Conservation (phyloP, 2,888 invertebrate genomes). For the Alviniconcha strummeri region DNA sequence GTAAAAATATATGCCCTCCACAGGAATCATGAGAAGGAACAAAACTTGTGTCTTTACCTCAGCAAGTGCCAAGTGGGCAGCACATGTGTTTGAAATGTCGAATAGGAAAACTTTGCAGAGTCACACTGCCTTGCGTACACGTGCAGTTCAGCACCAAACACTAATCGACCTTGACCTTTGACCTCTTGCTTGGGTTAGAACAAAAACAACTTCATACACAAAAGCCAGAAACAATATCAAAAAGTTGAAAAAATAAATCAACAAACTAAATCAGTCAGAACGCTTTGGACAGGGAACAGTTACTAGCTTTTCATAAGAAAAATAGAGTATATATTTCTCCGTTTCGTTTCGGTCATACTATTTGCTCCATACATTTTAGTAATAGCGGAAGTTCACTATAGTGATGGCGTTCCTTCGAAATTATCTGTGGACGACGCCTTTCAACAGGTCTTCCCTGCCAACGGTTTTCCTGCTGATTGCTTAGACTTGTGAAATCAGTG, state of each 20-base stretch:
- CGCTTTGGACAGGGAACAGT: too few species aligned
- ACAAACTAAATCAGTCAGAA: too few species aligned
- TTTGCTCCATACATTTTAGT: background rate
- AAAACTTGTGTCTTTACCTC: too few species aligned
- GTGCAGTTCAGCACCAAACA: slow-evolving; percentile 4
- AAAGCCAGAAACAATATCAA: background rate
- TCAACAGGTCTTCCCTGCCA: background rate
- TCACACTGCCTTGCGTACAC: slow-evolving; percentile 2
- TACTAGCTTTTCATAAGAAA: background rate
- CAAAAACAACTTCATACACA: background rate
- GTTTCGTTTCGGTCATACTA: background rate
- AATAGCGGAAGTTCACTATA: slow-evolving; percentile 24
- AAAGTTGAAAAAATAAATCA: too few species aligned
- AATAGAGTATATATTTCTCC: background rate
- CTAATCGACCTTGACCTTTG: background rate
- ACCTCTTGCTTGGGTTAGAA: background rate
- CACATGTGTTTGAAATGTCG: too few species aligned
- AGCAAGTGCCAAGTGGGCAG: too few species aligned
- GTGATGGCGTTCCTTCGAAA: slow-evolving; percentile 25
- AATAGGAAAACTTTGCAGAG: background rate
- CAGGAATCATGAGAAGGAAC: too few species aligned
- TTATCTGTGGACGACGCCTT: too few species aligned
- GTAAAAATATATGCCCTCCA: too few species aligned
- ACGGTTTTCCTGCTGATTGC: background rate
- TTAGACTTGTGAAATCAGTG: background rate